Percentiles rank a stretch among this genome's conserved stretches.
Conservation (phyloP, 2,797 vertebrate genomes). For the Hybognathus amarus region DNA sequence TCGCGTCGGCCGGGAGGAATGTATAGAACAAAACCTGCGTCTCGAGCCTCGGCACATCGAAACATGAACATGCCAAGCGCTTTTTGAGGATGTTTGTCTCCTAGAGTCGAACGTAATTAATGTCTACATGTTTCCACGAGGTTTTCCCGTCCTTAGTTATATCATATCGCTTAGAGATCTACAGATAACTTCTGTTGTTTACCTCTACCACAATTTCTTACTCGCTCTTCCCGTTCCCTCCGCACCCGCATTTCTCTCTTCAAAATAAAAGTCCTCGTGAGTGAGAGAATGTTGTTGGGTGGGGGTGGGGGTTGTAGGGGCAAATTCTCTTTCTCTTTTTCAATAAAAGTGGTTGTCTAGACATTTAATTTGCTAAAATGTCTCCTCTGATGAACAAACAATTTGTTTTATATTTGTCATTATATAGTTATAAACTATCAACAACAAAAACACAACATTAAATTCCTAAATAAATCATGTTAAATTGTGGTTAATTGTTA, state of each 20-base stretch:
- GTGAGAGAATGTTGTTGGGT: too few species aligned
- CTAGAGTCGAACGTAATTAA: background rate
- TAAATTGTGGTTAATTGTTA: background rate
- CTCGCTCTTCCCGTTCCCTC: constrained; percentile 67
- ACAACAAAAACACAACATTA: background rate
- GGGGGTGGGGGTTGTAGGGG: too few species aligned
- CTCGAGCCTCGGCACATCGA: constrained; percentile 8
- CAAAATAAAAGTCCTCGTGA: constrained; percentile 54
- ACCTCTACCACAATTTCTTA: constrained; percentile 55
- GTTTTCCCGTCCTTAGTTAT: background rate
- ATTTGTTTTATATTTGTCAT: background rate
- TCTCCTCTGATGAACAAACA: background rate
- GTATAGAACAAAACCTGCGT: constrained; percentile 46
- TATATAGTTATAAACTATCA: background rate
- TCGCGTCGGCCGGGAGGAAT: constrained; percentile 58
- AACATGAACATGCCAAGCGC: constrained; percentile 13
- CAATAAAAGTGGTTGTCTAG: background rate
- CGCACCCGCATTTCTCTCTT: background rate
- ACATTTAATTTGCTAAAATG: background rate
- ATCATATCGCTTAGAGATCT: background rate
- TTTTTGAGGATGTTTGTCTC: background rate
- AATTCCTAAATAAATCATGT: background rate
- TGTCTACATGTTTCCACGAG: background rate
- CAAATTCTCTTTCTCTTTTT: background rate
- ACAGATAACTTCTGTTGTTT: constrained; percentile 39